Conservation (phyloP, 2,888 invertebrate genomes). For the Synergus umbraculus region DNA sequence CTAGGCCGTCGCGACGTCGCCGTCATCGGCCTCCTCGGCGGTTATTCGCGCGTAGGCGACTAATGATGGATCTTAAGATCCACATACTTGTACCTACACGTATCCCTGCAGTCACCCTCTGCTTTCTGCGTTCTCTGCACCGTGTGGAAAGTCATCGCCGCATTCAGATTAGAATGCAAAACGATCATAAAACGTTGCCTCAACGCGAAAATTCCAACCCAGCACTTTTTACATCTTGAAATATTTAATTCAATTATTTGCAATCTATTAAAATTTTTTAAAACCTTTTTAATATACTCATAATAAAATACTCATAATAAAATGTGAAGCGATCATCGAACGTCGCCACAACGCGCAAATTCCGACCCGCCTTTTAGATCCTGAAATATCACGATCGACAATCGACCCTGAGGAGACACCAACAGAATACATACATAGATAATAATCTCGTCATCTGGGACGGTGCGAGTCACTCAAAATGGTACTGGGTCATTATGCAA, state of each 20-base stretch:
- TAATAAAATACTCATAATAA: no score
- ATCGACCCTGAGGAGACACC: constrained; percentile 62
- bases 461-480: constrained; percentile 12
- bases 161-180: no score
- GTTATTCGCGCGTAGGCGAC: constrained; percentile 66
- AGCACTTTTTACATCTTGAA: no score
- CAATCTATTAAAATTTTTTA: no score
- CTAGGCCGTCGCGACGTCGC: constrained; percentile 33
- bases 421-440: constrained; percentile 46
- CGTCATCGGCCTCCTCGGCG: constrained; percentile 46
- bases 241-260: no score
- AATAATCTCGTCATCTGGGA: constrained; percentile 13
- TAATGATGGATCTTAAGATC: constrained; percentile 70
- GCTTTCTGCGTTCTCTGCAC: not conserved
- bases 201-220: no score
- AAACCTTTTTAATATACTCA: no score
- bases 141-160: no score
- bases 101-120: constrained; percentile 53
- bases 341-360: constrained; percentile 50
- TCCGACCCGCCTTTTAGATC: constrained; percentile 58
- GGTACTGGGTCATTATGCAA: constrained; percentile 36
- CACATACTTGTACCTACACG: constrained; percentile 56
- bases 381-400: constrained; percentile 61
- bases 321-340: constrained; percentile 54
- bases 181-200: no score